phyloP scores from a whole-genome alignment of 2,888 invertebrate genomes.

The Epirrita christyi region DNA sequence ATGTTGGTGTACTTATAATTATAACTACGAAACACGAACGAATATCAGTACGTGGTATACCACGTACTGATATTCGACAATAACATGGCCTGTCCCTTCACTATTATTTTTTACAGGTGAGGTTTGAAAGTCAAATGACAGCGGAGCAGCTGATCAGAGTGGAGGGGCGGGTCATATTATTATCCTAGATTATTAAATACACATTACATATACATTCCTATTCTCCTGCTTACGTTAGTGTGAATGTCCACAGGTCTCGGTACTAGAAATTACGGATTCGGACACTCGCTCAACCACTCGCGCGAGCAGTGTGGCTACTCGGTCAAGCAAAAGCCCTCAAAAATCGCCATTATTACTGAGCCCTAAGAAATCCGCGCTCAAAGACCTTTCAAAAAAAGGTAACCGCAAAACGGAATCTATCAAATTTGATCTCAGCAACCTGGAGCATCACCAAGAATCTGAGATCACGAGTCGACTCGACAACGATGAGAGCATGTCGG shows the following conservation, averaged over 20 bases:
- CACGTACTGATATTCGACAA: too few species aligned
- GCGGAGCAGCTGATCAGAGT: too few species aligned
- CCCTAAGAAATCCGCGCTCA: conserved; percentile 70
- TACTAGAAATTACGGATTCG: conserved; percentile 55
- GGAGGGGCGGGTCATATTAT: too few species aligned
- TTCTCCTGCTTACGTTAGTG: not conserved
- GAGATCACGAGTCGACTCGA: conserved; percentile 30
- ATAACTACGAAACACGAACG: too few species aligned
- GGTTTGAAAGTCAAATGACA: too few species aligned
- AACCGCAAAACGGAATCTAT: conserved; percentile 68
- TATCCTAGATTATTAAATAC: too few species aligned
- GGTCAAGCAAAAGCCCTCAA: conserved; percentile 32
- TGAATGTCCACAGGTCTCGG: conserved; percentile 46
- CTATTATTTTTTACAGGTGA: too few species aligned
- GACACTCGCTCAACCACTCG: conserved; percentile 20
- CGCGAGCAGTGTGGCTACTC: conserved; percentile 27
- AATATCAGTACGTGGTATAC: too few species aligned
- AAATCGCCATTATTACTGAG: conserved; percentile 43
- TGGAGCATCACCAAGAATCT: conserved; percentile 46
- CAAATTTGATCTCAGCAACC: conserved; percentile 73
- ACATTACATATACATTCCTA: not conserved
- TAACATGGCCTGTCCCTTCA: too few species aligned
- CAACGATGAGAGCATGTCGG: conserved; percentile 32
- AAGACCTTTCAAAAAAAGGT: conserved; percentile 55
- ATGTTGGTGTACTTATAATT: too few species aligned